Conservation (phyloP, 2,888 invertebrate genomes). For the Nomada ruficornis region DNA sequence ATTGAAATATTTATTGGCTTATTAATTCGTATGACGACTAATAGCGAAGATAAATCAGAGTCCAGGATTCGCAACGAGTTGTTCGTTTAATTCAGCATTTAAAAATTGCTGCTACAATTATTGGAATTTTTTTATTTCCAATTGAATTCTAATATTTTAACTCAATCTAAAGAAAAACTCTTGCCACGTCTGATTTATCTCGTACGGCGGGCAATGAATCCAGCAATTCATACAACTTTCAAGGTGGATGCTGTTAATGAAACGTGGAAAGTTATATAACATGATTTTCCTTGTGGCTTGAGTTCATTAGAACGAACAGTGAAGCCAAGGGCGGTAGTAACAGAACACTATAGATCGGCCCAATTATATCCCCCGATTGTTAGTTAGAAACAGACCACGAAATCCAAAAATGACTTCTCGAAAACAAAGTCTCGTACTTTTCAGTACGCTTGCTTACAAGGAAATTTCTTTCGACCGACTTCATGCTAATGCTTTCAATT, state of each 20-base stretch:
- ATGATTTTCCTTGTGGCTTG: background rate
- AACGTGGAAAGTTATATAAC: too few relatives aligned
- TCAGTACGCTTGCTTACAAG: background rate
- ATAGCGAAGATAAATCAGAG: background rate
- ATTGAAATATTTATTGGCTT: background rate
- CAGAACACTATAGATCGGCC: slow-evolving; percentile 9
- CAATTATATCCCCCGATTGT: slow-evolving; percentile 7
- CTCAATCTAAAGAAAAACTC: too few relatives aligned
- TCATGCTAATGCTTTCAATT: background rate
- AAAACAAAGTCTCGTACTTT: too few relatives aligned
- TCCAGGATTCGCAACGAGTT: background rate
- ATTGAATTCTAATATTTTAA: too few relatives aligned
- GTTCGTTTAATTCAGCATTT: background rate
- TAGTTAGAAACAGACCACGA: background rate
- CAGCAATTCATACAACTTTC: too few relatives aligned
- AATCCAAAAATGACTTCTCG: too few relatives aligned
- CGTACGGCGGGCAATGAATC: too few relatives aligned
- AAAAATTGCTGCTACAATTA: too few relatives aligned
- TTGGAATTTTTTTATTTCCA: too few relatives aligned
- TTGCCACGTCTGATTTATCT: too few relatives aligned
- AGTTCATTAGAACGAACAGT: slow-evolving; percentile 8
- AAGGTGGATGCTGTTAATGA: too few relatives aligned
- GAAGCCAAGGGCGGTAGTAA: slow-evolving; percentile 3
- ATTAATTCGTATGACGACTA: too few relatives aligned
- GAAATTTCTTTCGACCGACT: background rate